Percentiles rank a stretch among this genome's conserved stretches.
Evolutionary conservation across 2,797 vertebrate genomes (phyloP).

Genomic region (Pipistrellus kuhlii): DNA sequence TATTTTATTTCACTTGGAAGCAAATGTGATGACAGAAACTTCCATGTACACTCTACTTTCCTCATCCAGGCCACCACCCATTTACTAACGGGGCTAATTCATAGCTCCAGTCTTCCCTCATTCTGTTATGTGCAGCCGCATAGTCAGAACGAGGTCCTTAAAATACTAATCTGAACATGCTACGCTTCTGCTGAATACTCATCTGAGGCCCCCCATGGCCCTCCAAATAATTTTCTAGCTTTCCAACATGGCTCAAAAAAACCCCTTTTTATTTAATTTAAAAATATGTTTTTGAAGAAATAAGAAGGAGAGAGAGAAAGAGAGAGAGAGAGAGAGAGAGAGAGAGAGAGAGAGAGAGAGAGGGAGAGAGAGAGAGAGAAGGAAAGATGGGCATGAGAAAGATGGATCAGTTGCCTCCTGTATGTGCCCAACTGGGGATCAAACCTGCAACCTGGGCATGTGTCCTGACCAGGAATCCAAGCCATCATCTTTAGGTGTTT

Average conservation of each 20-base stretch:
- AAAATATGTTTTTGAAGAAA: too few relatives aligned
- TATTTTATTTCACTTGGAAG: neutral
- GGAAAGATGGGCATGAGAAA: too few relatives aligned
- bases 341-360: too few relatives aligned
- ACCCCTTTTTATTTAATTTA: neutral
- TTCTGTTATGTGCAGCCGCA: neutral
- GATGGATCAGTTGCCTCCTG: too few relatives aligned
- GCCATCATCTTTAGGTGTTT: too few relatives aligned
- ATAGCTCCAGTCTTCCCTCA: fast-evolving
- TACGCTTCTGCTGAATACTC: neutral
- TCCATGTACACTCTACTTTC: neutral
- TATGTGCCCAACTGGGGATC: too few relatives aligned
- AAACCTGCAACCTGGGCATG: too few relatives aligned
- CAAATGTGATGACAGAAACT: fast-evolving
- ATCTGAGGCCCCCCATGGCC: neutral
- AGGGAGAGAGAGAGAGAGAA: too few relatives aligned
- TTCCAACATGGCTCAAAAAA: neutral
- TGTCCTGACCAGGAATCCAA: too few relatives aligned
- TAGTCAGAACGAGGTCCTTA: neutral
- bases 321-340: too few relatives aligned
- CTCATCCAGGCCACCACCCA: neutral
- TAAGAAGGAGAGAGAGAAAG: too few relatives aligned
- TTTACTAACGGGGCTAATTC: neutral
- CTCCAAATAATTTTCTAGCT: neutral
- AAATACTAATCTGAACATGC: neutral